Conservation (phyloP, 2,888 invertebrate species). For the Andricus curvator region DNA sequence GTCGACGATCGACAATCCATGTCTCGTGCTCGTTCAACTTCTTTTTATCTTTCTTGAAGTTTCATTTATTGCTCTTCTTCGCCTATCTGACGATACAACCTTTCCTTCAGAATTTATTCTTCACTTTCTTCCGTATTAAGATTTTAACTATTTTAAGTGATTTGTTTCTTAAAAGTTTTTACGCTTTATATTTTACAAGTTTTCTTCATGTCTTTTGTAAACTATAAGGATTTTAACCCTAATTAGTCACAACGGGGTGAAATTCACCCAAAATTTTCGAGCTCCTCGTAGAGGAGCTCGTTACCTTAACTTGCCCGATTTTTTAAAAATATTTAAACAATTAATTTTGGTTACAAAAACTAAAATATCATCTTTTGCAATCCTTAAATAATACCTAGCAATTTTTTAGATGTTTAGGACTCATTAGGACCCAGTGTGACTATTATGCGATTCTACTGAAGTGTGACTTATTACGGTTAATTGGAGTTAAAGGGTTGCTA, state of each 20-base stretch:
- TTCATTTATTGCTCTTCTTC: conserved; percentile 11
- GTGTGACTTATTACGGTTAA: no score
- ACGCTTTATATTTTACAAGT: not conserved
- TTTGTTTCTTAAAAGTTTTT: not conserved
- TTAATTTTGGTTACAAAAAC: no score
- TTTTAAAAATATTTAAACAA: no score
- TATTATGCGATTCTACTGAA: no score
- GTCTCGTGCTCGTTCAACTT: not conserved
- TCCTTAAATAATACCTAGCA: no score
- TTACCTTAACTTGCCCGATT: no score
- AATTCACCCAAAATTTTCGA: no score
- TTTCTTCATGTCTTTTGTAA: not conserved
- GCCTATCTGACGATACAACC: not conserved
- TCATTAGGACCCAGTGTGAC: no score
- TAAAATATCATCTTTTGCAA: no score
- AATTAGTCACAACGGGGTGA: no score
- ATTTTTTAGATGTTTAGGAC: no score
- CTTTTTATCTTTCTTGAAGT: not conserved
- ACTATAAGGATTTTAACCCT: not conserved
- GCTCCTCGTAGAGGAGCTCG: no score
- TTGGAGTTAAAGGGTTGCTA: not conserved
- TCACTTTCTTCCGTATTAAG: not conserved
- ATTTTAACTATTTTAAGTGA: not conserved
- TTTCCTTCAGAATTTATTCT: not conserved
- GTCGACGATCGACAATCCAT: conserved; percentile 13